Base-by-base conservation (phyloP, 2,797 vertebrate species). In the Hydrocynus forskahlii region DNA sequence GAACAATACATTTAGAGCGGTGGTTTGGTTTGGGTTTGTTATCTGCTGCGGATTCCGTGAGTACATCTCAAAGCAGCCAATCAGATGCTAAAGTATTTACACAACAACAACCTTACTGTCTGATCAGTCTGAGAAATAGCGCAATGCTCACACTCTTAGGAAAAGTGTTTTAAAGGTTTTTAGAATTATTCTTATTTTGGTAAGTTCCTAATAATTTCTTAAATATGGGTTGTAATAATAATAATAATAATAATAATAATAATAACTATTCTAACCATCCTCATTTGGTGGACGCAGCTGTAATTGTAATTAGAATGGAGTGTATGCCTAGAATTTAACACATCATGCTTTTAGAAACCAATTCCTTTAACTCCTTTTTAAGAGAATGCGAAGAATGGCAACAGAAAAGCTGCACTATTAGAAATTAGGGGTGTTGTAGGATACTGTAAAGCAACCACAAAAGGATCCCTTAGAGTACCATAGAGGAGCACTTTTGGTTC, bases 31-130 rank as follows among this genome's bases (percentile, higher is more conserved):
- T 19, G 52, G 1, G 45, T 78, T 57, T 78, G 43, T 73, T 9
- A 45, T 72, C 57, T 59, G 59, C 12, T 29, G 19, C 17, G 45
- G 57, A 67, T 67, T 59, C 64, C 40, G 14, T 67, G 40, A 82
- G 2, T n/a, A 63, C 71, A 74, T 60, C 63, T 60, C 25, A 16
- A 68, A 59, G 75, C 19, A 66, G 43, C 7, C 40, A 50, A 35
- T 43, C 70, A 17, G 13, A 60, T 45, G 48, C 23, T 12, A 7
- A 25, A 50, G 50, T 5, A 16, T 29, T 25, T 78, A 2, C 70
- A 69, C 72, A 45, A 12, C 21, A 12, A 2, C 14, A 16, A 14
- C 29, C 7, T 64, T 38, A 35, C 25, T 14, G 14, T 35, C 25
- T 1, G 25, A 7, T 7, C 5, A 60, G n/a, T 21, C 59, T 25